These are phyloP conservation scores for Leptobrachium ailaonicum DNA, from an alignment of 2,113 vertebrate species.

Conservation along the genomic window DNA sequence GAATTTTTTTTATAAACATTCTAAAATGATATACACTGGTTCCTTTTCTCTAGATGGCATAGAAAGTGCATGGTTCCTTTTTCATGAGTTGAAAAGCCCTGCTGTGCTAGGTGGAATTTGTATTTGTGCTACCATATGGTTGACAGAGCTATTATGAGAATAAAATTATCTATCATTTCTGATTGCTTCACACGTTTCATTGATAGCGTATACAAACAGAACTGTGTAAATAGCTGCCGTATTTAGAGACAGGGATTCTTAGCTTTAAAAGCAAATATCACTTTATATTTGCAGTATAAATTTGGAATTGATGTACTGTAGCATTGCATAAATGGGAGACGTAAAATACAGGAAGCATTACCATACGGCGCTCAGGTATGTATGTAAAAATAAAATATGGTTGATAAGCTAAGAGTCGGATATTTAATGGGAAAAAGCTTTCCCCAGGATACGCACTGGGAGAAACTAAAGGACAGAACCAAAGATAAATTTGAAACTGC, in stretches of 20 bases:
- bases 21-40: too few relatives aligned
- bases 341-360: background rate
- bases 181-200: constrained; percentile 50
- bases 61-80: constrained; percentile 44
- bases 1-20: too few relatives aligned
- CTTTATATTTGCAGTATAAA: constrained; percentile 42
- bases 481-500: too few relatives aligned
- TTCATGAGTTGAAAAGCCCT: constrained; percentile 58
- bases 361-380: constrained; percentile 14
- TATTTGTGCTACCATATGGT: constrained; percentile 58
- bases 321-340: background rate
- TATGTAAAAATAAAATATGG: constrained; percentile 29
- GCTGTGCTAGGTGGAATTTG: constrained; percentile 51
- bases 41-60: too few relatives aligned
- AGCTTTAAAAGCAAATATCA: constrained; percentile 54
- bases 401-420: constrained; percentile 20
- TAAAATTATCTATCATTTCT: constrained; percentile 54
- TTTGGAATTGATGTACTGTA: constrained; percentile 51
- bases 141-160: constrained; percentile 57
- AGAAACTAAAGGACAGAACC: too few relatives aligned
- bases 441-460: too few relatives aligned
- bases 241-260: constrained; percentile 55
- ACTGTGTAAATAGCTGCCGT: constrained; percentile 40
- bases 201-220: constrained; percentile 45
- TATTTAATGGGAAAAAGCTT: background rate